Evolutionary conservation across 2,797 vertebrate genomes (phyloP).

Genomic region (Sebastes trivittatus): DNA sequence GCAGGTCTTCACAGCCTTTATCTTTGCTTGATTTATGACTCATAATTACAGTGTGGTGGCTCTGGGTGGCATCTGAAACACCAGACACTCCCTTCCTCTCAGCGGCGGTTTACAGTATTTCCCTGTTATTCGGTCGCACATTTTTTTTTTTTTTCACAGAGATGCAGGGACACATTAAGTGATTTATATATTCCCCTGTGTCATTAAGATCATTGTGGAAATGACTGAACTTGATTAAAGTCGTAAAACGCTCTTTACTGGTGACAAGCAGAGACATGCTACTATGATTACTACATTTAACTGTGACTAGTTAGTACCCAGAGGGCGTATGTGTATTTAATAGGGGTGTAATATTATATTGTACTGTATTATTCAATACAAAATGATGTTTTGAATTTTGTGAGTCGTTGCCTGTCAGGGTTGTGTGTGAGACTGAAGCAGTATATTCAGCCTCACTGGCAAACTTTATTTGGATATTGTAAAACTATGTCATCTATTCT

Average conservation of each 20-base stretch:
- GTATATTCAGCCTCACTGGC: not conserved
- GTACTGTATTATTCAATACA: not conserved
- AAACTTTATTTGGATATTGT: not conserved
- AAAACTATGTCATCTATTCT: not conserved
- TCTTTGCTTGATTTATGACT: slow-evolving; percentile 27
- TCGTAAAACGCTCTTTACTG: not conserved
- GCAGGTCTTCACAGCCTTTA: slow-evolving; percentile 20
- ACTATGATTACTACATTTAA: no score
- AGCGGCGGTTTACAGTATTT: not conserved
- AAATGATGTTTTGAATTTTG: not conserved
- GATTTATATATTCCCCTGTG: slow-evolving; percentile 14
- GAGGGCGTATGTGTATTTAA: not conserved
- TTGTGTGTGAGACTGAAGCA: not conserved
- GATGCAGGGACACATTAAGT: not conserved
- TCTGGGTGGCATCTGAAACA: slow-evolving; percentile 27
- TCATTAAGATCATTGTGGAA: slow-evolving; percentile 1
- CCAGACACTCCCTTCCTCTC: slow-evolving; percentile 10
- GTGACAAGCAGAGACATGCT: no score
- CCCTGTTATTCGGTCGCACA: not conserved
- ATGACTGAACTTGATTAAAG: not conserved
- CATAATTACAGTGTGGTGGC: slow-evolving; percentile 32
- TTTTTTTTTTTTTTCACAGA: not conserved
- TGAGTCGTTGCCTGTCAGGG: not conserved
- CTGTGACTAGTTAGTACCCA: not conserved
- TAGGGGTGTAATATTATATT: not conserved